Conservation (phyloP, 2,797 vertebrate species). For the Microctenopoma stevenorrisi region DNA sequence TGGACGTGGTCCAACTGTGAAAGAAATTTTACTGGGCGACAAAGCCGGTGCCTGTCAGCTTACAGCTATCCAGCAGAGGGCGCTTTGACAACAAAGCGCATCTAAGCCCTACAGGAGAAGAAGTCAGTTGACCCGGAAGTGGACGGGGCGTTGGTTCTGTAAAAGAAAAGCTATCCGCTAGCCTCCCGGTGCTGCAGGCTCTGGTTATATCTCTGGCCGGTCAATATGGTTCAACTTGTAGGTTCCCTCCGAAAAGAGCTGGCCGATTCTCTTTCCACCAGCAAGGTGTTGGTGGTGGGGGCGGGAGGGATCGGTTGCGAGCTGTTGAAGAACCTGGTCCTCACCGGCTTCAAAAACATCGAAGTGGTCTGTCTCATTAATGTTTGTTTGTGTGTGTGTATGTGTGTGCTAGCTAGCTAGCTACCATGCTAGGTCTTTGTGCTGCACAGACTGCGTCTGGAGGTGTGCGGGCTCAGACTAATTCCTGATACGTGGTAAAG, state of each 20-base stretch:
- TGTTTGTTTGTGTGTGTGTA: conserved; percentile 35
- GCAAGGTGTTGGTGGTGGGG: conserved; percentile 92
- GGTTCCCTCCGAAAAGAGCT: conserved; percentile 90
- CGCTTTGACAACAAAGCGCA: background rate
- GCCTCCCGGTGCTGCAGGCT: conserved; percentile 46
- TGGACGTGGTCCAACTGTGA: too few relatives aligned
- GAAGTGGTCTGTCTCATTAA: conserved; percentile 88
- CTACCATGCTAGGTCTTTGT: conserved; percentile 68
- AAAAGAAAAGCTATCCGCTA: conserved; percentile 53
- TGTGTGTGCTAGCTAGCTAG: conserved; percentile 33
- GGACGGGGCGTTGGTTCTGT: conserved; percentile 13
- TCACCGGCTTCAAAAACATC: conserved; percentile 94
- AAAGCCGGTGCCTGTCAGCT: too few relatives aligned
- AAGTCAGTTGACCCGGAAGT: conserved; percentile 34
- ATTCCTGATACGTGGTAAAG: conserved; percentile 11
- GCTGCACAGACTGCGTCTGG: conserved; percentile 17
- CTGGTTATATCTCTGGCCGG: conserved; percentile 46
- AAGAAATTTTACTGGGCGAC: too few relatives aligned
- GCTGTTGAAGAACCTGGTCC: conserved; percentile 95
- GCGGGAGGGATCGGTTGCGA: conserved; percentile 98
- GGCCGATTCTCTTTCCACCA: conserved; percentile 87
- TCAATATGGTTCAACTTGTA: conserved; percentile 87
- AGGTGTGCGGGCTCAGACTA: conserved; percentile 22
- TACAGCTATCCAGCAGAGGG: background rate
- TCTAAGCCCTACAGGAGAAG: background rate